These are phyloP conservation scores for Panagrolaimus sp. DNA, from an alignment of 1,140 invertebrate genomes.

Conservation along the genomic window DNA sequence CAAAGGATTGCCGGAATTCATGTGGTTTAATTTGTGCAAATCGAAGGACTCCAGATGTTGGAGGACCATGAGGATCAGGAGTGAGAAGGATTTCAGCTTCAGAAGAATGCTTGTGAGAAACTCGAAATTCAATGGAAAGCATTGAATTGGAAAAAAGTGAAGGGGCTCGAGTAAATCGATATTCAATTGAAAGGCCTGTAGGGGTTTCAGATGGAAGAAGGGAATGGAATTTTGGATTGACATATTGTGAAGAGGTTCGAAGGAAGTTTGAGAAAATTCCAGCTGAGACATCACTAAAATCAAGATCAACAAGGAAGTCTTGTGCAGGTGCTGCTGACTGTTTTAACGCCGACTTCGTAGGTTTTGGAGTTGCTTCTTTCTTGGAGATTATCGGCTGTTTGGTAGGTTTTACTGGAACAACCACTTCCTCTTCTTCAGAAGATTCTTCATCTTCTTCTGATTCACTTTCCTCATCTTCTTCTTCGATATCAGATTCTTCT, in stretches of 20 bases:
- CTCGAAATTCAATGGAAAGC: conserved; percentile 75
- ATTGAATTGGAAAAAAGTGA: conserved; percentile 79
- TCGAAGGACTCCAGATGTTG: conserved; percentile 75
- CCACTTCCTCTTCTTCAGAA: conserved; percentile 25
- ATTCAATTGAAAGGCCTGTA: conserved; percentile 66
- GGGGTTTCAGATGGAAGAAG: conserved; percentile 14
- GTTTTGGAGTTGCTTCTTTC: conserved; percentile 17
- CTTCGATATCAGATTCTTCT: conserved; percentile 48
- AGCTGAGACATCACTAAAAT: conserved; percentile 60
- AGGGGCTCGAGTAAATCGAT: conserved; percentile 73
- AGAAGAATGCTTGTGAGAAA: conserved; percentile 70
- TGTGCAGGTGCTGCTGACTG: conserved; percentile 29
- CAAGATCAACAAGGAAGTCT: conserved; percentile 77
- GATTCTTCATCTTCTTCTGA: conserved; percentile 26
- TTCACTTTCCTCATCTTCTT: conserved; percentile 45
- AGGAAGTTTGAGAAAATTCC: conserved; percentile 55
- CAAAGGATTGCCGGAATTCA: conserved; percentile 61
- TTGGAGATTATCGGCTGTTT: conserved; percentile 28
- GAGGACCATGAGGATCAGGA: neutral
- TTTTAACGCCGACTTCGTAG: conserved; percentile 23
- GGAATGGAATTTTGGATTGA: conserved; percentile 20
- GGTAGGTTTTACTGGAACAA: conserved; percentile 31
- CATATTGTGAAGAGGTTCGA: conserved; percentile 60
- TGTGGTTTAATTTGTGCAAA: conserved; percentile 66
- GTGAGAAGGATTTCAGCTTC: conserved; percentile 25